Evolutionary conservation across 2,888 invertebrate species (phyloP).

Genomic region (Ametastegia equiseti): DNA sequence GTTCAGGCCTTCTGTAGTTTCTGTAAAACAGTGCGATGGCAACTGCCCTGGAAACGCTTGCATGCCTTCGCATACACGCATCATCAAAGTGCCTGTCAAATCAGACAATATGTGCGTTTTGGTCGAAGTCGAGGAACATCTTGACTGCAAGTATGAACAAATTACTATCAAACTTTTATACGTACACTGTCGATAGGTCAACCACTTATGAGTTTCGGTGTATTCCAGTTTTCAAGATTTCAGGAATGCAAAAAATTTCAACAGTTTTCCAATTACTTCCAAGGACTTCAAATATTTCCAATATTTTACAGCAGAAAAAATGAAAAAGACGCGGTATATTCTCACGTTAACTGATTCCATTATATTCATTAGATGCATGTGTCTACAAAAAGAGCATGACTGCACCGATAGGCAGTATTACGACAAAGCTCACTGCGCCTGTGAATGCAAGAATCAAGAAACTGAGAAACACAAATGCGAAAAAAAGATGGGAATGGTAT

Average conservation of each 20-base stretch:
- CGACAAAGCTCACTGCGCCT: background rate
- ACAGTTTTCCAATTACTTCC: background rate
- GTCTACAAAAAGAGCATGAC: background rate
- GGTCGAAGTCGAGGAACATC: conserved; percentile 8
- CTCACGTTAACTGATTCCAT: background rate
- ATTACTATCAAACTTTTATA: background rate
- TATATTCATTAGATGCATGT: conserved; percentile 3
- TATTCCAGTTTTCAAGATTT: background rate
- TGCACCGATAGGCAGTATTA: background rate
- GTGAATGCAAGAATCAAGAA: background rate
- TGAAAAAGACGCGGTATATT: background rate
- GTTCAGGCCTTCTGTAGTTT: background rate
- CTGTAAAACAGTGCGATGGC: background rate
- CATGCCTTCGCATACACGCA: background rate
- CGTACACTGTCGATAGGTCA: too few relatives aligned
- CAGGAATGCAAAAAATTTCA: background rate
- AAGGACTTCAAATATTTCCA: background rate
- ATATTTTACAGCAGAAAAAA: background rate
- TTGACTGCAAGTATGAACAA: background rate
- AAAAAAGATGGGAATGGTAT: background rate
- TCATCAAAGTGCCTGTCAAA: background rate
- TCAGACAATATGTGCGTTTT: background rate
- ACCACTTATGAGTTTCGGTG: background rate
- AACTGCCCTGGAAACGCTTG: background rate
- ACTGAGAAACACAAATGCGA: background rate